Percentiles rank a stretch among this genome's conserved stretches.
phyloP scores from a whole-genome alignment of 2,113 vertebrate genomes.

The Eulemur rufifrons region DNA sequence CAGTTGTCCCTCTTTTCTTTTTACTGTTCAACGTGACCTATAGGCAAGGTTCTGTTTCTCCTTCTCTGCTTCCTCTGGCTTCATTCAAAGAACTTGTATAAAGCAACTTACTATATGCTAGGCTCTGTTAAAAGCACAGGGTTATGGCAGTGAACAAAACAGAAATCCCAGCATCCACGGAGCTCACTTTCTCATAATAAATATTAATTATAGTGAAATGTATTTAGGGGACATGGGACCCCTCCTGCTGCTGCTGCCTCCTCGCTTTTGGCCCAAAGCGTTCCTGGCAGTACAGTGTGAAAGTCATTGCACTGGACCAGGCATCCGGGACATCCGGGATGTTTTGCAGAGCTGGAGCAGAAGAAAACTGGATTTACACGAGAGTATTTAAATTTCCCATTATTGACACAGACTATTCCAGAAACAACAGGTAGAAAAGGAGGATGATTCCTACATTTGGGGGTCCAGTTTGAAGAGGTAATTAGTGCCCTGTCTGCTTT shows the following conservation, averaged over 20 bases:
- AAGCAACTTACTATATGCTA: not conserved
- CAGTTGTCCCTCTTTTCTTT: conserved; percentile 8
- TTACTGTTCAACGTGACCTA: not conserved
- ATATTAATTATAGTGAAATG: not conserved
- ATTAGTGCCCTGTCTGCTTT: not conserved
- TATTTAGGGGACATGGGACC: not conserved
- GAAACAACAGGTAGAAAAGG: not conserved
- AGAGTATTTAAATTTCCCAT: not conserved
- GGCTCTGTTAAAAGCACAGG: not conserved
- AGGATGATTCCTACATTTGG: not conserved
- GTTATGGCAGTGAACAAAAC: not conserved
- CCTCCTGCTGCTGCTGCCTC: not conserved
- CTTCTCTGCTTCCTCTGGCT: conserved; percentile 23
- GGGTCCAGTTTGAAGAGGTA: not conserved
- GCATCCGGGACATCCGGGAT: not conserved
- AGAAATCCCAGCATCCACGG: not conserved
- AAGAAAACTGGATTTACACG: not conserved
- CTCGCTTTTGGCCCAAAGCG: not conserved
- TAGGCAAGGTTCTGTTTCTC: not conserved
- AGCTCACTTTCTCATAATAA: not conserved
- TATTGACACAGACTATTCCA: not conserved
- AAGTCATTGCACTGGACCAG: not conserved
- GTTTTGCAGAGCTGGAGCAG: not conserved
- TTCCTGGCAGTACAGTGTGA: not conserved
- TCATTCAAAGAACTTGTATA: not conserved